Evolutionary conservation across 2,797 vertebrate genomes (phyloP), one percentile per base, ranked within the genome.

Genomic region (Micrastur ruficollis): DNA sequence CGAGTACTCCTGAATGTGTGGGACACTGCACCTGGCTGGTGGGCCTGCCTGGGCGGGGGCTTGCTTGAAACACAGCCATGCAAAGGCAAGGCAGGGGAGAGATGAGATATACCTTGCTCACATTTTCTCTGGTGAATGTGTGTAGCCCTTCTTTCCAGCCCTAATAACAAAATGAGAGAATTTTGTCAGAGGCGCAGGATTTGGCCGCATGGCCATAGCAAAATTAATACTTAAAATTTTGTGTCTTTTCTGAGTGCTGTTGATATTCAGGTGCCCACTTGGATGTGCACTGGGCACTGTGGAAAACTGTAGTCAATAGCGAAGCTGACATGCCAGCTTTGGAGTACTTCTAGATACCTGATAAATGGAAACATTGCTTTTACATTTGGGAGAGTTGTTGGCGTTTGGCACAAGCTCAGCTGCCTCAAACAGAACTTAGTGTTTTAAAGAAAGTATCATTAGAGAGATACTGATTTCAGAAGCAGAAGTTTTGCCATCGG

Each of bases 1-100:
- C 36, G 42, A 46, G 50, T 58, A 5, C 34, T 80, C 6, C 72
- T 67, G 52, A 55, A 38, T 0, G 0, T 14, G 9, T 80, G 47
- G 40, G 34, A 44, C 34, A 9, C 23, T 47, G 38, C 42, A 46
- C 3, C 22, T 88, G 55, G n/a, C 25, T 75, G 36, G 10, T 59
- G 44, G 44, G 23, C 36, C 47, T 78, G 47, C 25, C 22, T 52
- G 12, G 23, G 38, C 2, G 0, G 16, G 8, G 13, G 47, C 38
- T 79, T 47, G 15, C 36, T 70, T 74, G 56, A 49, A 62, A 52
- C 0, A 2, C 0, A 0, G n/a, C 44, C 12, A 8, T 81, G 26
- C 65, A 83, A 61, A 75, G 36, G 40, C 56, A 53, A 65, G 18
- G n/a, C 55, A 56, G 16, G 13, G 36, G 23, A 53, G 32, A 56